Base-by-base conservation (phyloP, 2,797 vertebrate genomes). In the Chrysolophus pictus region DNA sequence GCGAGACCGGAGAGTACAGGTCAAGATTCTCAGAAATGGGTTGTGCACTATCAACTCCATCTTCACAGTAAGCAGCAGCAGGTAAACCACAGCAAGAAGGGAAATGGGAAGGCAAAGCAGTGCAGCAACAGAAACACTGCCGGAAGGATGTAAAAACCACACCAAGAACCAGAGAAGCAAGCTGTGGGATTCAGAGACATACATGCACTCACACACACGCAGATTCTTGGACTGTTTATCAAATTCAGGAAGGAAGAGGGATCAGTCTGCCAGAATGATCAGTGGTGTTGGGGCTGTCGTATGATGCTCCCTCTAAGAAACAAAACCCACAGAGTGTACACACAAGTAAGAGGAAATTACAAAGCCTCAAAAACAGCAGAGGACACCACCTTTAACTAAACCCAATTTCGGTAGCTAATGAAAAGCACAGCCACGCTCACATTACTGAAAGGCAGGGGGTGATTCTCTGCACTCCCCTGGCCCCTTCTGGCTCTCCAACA, bases 231-330 rank as follows among this genome's bases (percentile, higher is more conserved):
- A 87, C 91, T 95, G 91, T 94, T 97, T 97, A 93, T 96, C 90
- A 81, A 42, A 73, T 85, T 95, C 93, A 96, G 96, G 97, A 97
- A 97, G 96, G 96, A 97, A 97, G 94, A 91, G 74, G 76, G 80
- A 94, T 93, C 44, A 44, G 91, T 68, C 91, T 91, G 93, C 89
- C 87, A 95, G 87, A 92, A 82, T 95, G 95, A 97, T 96, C 94
- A 93, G 91, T 95, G 88, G 86, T 94, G 93, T 46, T 93, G 88
- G 31, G 69, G 85, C 87, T 88, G 84, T 96, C 94, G 91, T 90
- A 94, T 92, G 95, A 96, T 28, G 3, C 76, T 94, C 67, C 83
- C 63, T 84, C 88, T 91, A 91, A 93, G 94, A 96, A 96, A 95
- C 65, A 96, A 96, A 95, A 93, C 85, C 89, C 86, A 53, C 95